Base-by-base conservation (phyloP, 2,888 invertebrate species). In the Choristoneura rosaceana region DNA sequence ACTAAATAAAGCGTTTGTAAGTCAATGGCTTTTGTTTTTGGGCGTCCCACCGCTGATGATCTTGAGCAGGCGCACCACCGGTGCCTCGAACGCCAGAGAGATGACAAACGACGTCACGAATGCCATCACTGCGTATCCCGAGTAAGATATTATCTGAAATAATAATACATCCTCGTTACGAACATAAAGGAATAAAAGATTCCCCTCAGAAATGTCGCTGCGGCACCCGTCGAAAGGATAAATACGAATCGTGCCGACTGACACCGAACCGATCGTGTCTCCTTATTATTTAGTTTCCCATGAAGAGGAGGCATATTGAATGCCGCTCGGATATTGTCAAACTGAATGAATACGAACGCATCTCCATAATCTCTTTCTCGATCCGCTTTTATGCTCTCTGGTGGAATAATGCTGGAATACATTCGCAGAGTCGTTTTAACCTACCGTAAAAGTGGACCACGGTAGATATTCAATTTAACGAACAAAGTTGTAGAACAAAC, bases 11-110 rank as follows among this genome's bases (percentile, higher is more conserved):
- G 45, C 34, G 47, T 38, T 52, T 43, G 38, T 55, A 43, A 55
- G 25, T 86, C 84, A 87, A 74, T 86, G 83, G 71, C 78, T 82
- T 85, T 87, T 89, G 86, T 90, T 84, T 84, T 88, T 82, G 81
- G 84, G 77, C 58, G 81, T 81, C 77, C 88, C 83, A 1, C 90
- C 88, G 75, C 86, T 92, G 78, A 95, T 90, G 78, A 97, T 95
- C 91, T 97, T 97, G 74, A 98, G 94, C 75, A 98, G 90, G 81
- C 96, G 95, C 61, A 98, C 97, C 63, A 97, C 95, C 0, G 98
- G 98, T n/a, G 97, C 97, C 85, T 98, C 98, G 82, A 97, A 96
- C 1, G 96, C 94, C 79, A 97, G 89, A 10, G 97, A 97, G 75
- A 98, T 95, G 78, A 96, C 95, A 84, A 97, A 97, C 0, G 97